These are phyloP conservation scores for Hanleya hanleyi DNA, from an alignment of 2,888 invertebrate genomes.

Conservation along the genomic window DNA sequence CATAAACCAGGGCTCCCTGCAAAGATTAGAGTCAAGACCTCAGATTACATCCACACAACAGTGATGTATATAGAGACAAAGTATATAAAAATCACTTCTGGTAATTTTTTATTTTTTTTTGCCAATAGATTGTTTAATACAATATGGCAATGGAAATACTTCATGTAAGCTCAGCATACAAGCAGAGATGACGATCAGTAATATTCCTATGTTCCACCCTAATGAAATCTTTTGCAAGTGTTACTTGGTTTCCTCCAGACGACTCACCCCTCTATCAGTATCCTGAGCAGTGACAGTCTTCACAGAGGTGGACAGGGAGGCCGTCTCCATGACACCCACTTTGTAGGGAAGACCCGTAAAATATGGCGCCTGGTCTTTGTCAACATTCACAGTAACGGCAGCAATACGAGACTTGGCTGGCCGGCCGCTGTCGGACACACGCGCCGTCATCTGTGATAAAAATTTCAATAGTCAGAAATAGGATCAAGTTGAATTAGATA, in stretches of 20 bases:
- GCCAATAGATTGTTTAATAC: no score
- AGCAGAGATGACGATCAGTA: no score
- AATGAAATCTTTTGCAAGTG: no score
- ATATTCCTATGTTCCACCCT: no score
- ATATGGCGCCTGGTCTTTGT: conserved; percentile 41
- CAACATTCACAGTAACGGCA: conserved; percentile 47
- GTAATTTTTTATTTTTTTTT: no score
- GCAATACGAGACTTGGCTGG: conserved; percentile 45
- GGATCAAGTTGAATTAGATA: not conserved
- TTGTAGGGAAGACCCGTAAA: conserved; percentile 44
- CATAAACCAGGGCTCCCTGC: conserved; percentile 52
- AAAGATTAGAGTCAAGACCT: not conserved
- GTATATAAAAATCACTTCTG: not conserved
- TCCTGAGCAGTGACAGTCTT: conserved; percentile 47
- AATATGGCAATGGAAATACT: no score
- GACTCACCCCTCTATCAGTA: conserved; percentile 30
- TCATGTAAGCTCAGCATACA: no score
- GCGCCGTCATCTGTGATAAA: conserved; percentile 44
- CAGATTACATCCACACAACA: no score
- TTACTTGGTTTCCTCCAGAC: no score
- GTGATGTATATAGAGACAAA: no score
- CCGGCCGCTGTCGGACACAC: conserved; percentile 48
- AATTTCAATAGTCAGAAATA: no score
- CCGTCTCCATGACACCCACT: conserved; percentile 38
- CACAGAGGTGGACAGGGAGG: conserved; percentile 32